A percentile compares a stretch with the other conserved stretches of the same genome.
Conservation (phyloP, 1,140 invertebrate genomes). For the Cyphomyrmex costatus region DNA sequence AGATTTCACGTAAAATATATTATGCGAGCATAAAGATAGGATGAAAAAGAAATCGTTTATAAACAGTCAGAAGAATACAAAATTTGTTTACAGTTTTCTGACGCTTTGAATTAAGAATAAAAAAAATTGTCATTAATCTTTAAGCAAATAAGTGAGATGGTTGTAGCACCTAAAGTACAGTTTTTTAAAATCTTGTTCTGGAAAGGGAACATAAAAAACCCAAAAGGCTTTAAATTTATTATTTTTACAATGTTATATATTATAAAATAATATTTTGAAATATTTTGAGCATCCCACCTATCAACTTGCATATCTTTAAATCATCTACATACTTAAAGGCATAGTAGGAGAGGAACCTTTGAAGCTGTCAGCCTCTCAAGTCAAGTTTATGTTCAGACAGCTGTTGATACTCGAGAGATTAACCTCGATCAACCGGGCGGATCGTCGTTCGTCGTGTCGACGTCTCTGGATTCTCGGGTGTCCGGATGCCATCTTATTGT, state of each 20-base stretch:
- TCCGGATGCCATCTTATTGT: background rate
- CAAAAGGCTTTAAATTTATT: no score
- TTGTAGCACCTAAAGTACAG: no score
- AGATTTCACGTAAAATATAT: slow-evolving; percentile 20
- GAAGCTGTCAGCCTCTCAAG: background rate
- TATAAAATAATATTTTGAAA: no score
- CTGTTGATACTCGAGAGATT: slow-evolving; percentile 39
- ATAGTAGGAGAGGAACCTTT: background rate
- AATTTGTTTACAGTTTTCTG: background rate
- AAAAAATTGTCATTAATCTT: no score
- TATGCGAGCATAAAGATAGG: background rate
- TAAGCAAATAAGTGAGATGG: no score
- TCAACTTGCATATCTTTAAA: no score
- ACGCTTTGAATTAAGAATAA: background rate
- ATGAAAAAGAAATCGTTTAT: background rate
- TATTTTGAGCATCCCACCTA: no score
- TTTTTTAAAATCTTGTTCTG: no score
- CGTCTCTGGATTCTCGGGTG: background rate
- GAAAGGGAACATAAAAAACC: no score
- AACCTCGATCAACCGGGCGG: slow-evolving; percentile 29
- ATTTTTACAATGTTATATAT: no score
- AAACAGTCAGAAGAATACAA: background rate
- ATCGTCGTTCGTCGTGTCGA: slow-evolving; percentile 31
- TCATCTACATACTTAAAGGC: no score
- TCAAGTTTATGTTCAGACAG: slow-evolving; percentile 18